Evolutionary conservation across 2,113 vertebrate species (phyloP), one percentile per base, ranked within the genome.

Genomic region (Todiramphus saurophagus): DNA sequence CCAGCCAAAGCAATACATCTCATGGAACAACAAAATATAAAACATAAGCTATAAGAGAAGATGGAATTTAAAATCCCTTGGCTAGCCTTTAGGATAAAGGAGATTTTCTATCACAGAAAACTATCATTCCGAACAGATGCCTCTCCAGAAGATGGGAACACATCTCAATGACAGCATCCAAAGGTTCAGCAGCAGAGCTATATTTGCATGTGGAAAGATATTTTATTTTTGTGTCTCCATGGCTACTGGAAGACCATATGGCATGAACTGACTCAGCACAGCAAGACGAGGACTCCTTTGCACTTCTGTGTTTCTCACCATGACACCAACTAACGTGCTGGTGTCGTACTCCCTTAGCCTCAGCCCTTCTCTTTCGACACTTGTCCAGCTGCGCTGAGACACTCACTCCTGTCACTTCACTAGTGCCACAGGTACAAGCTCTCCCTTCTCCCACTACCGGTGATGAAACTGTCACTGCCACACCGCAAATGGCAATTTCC

Each of bases 381-480:
- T 39, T 35, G 72, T 48, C 62, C 91, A 39, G 62, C 74, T 23
- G 8, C 2, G 35, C 20, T 41, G 59, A 91, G 83, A 66, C 43
- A 93, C 55, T 41, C 39, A 63, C 33, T 81, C 41, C 35, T 39
- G 27, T 33, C 67, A 87, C 28, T 59, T 73, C 39, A 23, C 33
- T 0, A 1, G 9, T 51, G 41, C 70, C 9, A 8, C 18, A 76
- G 75, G 48, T 53, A 75, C 11, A 23, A 94, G 14, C 20, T 56
- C 80, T 87, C 85, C 82, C 27, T 87, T 91, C 87, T 87, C 88
- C 83, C 68, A 66, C 76, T 44, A 95, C n/a, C 79, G 64, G 53
- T 23, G 58, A 82, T 56, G 33, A 77, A 50, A 41, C 60, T 63
- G 72, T 59, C 63, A 91, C 37, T 31, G 37, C 17, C 3, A 15